Evolutionary conservation across 30 jellyfish, hydroid and myxozoan genomes (phyloP), one percentile per base, ranked within the genome.

Genomic region (Mastigias papua): DNA sequence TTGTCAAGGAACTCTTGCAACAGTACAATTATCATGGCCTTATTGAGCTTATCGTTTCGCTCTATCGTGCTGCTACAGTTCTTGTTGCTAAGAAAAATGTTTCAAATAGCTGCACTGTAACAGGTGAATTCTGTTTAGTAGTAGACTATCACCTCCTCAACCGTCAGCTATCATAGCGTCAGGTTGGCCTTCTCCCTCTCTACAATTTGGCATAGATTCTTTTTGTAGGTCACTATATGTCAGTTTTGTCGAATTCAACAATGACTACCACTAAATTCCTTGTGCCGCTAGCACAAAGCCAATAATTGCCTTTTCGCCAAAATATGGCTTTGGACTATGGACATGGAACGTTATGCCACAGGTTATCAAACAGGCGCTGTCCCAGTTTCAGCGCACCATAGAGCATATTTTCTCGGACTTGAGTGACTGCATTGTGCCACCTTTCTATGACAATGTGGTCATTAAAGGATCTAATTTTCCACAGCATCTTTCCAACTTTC

Each of bases 61-160:
- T 69, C 20, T 80, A 80, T 80, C 69, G 81, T 61, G 90, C 90
- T 80, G 90, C 90, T 31, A 80, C 90, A 19, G 32, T 80, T 5
- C 51, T 66, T 4, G 90, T 80, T 35, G 69, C 35, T 11, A 80
- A 61, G 82, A 80, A 80, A 61, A 80, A 80, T 80, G 82, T 80
- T 31, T 23, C 90, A 1, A 29, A 58, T 20, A 80, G 81, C 69
- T 15, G 46, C 28, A 61, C 35, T 66, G 81, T 80, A 19, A 80
- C 90, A 25, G 82, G 60, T 48, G 29, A 25, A 1, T 80, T 22
- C 21, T 69, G 82, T 0, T 19, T 80, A 13, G 82, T 80, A 22
- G 90, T 80, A 34, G 81, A 80, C 13, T 42, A 42, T 42, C 54
- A 42, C 54, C 13, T 42, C 54, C 54, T 42, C 54, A 42, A 42